These are phyloP conservation scores for Liposcelis brunnea DNA, from an alignment of 2,888 invertebrate genomes.

Conservation along the genomic window DNA sequence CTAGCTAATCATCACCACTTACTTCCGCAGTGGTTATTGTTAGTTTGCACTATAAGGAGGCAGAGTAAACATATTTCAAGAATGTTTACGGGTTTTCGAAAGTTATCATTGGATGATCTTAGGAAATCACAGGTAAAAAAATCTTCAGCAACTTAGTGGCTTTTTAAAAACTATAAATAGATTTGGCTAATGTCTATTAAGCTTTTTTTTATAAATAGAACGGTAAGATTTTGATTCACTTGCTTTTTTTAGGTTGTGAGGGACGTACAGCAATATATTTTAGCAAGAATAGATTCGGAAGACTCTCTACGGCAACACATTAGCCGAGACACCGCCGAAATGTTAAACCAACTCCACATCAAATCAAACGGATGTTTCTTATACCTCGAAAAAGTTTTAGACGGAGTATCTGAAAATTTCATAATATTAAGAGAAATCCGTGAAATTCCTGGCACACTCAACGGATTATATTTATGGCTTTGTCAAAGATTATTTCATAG, in stretches of 20 bases:
- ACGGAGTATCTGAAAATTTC: conserved; percentile 85
- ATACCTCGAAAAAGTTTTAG: conserved; percentile 70
- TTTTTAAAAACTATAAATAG: too few species aligned
- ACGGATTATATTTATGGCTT: conserved; percentile 87
- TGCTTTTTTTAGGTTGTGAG: conserved; percentile 54
- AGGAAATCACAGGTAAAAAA: conserved; percentile 74
- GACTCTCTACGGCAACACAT: conserved; percentile 76
- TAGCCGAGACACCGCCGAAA: conserved; percentile 81
- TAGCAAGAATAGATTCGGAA: conserved; percentile 76
- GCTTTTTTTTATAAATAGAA: too few species aligned
- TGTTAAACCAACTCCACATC: conserved; percentile 84
- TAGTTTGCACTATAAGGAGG: conserved; percentile 74
- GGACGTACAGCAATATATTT: conserved; percentile 89
- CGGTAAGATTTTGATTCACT: neutral
- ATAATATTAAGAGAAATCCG: conserved; percentile 80
- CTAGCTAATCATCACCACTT: conserved; percentile 78
- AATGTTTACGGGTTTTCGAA: conserved; percentile 77
- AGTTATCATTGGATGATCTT: conserved; percentile 80
- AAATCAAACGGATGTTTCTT: conserved; percentile 89
- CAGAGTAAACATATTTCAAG: conserved; percentile 68
- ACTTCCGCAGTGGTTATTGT: conserved; percentile 81
- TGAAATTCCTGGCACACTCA: conserved; percentile 87
- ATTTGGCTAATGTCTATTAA: too few species aligned
- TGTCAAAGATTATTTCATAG: conserved; percentile 84
- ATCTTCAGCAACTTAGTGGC: too few species aligned